These are phyloP conservation scores for Bombylius discolor DNA, from an alignment of 2,888 invertebrate species.

Conservation along the genomic window DNA sequence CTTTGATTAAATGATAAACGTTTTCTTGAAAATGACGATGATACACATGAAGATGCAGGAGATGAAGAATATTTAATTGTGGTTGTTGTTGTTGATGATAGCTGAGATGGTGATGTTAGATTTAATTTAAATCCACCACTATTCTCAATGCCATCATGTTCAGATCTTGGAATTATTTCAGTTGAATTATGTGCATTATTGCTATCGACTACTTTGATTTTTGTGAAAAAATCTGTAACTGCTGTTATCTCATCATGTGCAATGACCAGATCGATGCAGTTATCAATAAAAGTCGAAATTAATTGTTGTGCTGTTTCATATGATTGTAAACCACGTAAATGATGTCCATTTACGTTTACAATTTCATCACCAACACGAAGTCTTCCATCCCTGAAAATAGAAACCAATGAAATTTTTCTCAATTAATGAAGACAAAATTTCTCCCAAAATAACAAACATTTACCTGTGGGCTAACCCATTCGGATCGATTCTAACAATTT, in stretches of 20 bases:
- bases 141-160: not conserved
- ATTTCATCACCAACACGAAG: conserved; percentile 79
- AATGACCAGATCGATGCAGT: conserved; percentile 46
- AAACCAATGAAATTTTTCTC: too few relatives aligned
- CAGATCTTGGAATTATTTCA: not conserved
- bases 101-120: not conserved
- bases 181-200: conserved; percentile 4
- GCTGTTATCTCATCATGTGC: conserved; percentile 51
- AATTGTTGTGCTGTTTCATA: conserved; percentile 50
- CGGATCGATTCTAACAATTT: conserved; percentile 49
- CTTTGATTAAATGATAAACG: conserved; percentile 30
- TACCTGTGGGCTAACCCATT: conserved; percentile 49
- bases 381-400: conserved; percentile 54
- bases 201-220: conserved; percentile 30
- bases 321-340: conserved; percentile 59
- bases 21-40: conserved; percentile 18
- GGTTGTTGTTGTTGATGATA: too few relatives aligned
- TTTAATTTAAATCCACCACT: too few relatives aligned
- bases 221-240: conserved; percentile 34
- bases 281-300: conserved; percentile 31
- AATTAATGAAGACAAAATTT: too few relatives aligned
- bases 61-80: not conserved
- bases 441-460: conserved; percentile 13
- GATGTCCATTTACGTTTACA: conserved; percentile 73
- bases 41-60: not conserved